A percentile compares a stretch with the other conserved stretches of the same genome.
Evolutionary conservation across 1,140 invertebrate genomes (phyloP).

Genomic region (Oedothorax gibbosus): DNA sequence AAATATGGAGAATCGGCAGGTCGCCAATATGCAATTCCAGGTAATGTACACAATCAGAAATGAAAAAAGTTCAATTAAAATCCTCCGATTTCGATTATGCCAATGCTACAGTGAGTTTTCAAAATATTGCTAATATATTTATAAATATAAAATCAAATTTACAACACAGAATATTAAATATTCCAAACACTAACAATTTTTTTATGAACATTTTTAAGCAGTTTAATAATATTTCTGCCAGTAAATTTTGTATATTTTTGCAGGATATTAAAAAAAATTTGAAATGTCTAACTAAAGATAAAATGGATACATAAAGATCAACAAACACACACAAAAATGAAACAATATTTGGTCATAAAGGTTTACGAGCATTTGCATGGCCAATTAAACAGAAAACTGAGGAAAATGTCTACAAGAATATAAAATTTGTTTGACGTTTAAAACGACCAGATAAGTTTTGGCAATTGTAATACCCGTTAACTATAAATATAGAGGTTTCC

Average conservation of each 20-base stretch:
- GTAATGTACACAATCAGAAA: too few species aligned
- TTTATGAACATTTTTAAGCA: not conserved
- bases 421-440: too few species aligned
- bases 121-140: slow-evolving; percentile 24
- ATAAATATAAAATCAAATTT: slow-evolving; percentile 15
- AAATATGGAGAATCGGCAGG: not conserved
- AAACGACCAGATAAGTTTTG: too few species aligned
- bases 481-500: too few species aligned
- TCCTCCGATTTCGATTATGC: too few species aligned
- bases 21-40: too few species aligned
- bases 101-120: not conserved
- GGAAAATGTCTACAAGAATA: too few species aligned
- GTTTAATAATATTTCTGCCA: not conserved
- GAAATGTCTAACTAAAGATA: slow-evolving; percentile 20
- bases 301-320: slow-evolving; percentile 14
- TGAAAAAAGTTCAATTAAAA: too few species aligned
- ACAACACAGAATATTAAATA: slow-evolving; percentile 11
- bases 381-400: not conserved
- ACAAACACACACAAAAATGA: slow-evolving; percentile 16
- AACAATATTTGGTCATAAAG: slow-evolving; percentile 35
- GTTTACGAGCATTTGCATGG: slow-evolving; percentile 14
- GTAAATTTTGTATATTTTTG: not conserved
- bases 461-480: too few species aligned
- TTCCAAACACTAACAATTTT: slow-evolving; percentile 24
- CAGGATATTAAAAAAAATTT: slow-evolving; percentile 2